Percentiles rank a stretch among this genome's conserved stretches.
Evolutionary conservation across 2,113 vertebrate genomes (phyloP).

Genomic region (Microcebus griseorufus): DNA sequence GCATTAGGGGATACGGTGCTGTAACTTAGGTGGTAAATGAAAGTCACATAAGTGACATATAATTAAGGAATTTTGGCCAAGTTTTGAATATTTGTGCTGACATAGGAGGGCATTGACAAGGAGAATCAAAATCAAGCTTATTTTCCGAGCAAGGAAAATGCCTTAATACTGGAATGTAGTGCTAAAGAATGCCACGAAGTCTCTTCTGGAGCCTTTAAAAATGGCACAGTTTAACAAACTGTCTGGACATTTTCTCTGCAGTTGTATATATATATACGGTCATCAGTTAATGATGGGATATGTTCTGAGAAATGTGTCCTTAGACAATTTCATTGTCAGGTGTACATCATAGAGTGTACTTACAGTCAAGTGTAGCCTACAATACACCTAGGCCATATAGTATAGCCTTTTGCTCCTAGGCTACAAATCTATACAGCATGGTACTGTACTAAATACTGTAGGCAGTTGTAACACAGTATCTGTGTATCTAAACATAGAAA

Average conservation of each 20-base stretch:
- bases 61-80: not conserved
- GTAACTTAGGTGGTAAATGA: not conserved
- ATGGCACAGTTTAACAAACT: not conserved
- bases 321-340: not conserved
- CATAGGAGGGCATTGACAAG: not conserved
- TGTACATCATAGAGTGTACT: not conserved
- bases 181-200: not conserved
- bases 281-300: not conserved
- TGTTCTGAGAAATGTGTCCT: not conserved
- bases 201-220: not conserved
- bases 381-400: not conserved
- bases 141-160: not conserved
- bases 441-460: not conserved
- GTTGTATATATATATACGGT: not conserved
- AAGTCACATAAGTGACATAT: not conserved
- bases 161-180: not conserved
- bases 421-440: not conserved
- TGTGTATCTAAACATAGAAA: not conserved
- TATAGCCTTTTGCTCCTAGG: not conserved
- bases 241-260: not conserved
- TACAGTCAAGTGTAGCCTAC: not conserved
- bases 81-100: constrained; percentile 8
- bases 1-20: not conserved
- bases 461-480: not conserved
- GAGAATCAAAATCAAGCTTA: constrained; percentile 1